phyloP scores from a whole-genome alignment of 2,888 invertebrate genomes.

The Mallateleia sp. region DNA sequence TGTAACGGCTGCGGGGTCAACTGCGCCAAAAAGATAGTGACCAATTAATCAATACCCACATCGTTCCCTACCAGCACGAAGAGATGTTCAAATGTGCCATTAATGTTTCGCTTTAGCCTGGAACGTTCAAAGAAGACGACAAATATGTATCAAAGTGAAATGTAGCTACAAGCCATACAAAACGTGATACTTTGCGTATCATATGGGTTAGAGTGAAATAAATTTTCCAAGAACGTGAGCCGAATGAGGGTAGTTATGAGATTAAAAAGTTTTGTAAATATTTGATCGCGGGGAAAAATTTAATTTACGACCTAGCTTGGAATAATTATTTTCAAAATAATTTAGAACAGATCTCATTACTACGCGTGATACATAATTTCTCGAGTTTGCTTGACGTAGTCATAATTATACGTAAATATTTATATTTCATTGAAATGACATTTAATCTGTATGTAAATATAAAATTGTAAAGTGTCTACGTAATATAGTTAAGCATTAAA shows the following conservation, averaged over 20 bases:
- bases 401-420: no score
- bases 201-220: constrained; percentile 47
- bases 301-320: constrained; percentile 7
- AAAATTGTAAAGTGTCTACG: no score
- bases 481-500: no score
- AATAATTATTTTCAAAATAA: neutral
- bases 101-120: constrained; percentile 61
- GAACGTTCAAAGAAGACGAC: constrained; percentile 62
- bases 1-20: constrained; percentile 67
- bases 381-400: no score
- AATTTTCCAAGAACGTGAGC: constrained; percentile 62
- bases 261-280: constrained; percentile 59
- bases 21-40: constrained; percentile 70
- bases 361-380: no score
- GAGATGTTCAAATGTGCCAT: constrained; percentile 59
- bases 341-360: no score
- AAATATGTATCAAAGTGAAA: constrained; percentile 67
- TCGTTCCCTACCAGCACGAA: constrained; percentile 65
- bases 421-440: no score
- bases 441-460: no score
- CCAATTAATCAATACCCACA: constrained; percentile 77
- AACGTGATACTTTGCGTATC: constrained; percentile 64
- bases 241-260: constrained; percentile 63
- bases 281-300: constrained; percentile 32
- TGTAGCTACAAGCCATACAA: constrained; percentile 60